phyloP scores from a whole-genome alignment of 2,888 invertebrate species.

The Apamea sordens region DNA sequence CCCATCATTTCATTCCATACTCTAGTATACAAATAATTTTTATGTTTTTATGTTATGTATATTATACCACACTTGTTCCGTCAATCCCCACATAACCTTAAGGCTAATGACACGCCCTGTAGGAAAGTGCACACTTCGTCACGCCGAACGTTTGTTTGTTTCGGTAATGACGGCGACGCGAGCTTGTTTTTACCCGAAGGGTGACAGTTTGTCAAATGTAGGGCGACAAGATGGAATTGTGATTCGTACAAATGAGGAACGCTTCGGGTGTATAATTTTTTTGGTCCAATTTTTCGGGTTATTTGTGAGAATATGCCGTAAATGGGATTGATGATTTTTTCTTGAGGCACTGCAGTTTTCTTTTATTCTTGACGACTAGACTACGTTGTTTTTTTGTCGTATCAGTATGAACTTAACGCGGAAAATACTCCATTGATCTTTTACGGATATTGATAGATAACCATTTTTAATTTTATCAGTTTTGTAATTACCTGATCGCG shows the following conservation, averaged over 20 bases:
- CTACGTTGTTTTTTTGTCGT: neutral
- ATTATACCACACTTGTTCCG: neutral
- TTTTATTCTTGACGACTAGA: conserved; percentile 9
- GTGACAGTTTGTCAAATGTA: conserved; percentile 27
- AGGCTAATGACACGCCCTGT: conserved; percentile 57
- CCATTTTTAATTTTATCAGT: neutral
- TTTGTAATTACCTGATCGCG: neutral
- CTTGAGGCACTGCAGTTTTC: neutral
- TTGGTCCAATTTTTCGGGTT: conserved; percentile 39
- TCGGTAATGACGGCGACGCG: conserved; percentile 52
- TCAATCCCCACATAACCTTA: conserved; percentile 2
- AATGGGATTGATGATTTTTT: conserved; percentile 1
- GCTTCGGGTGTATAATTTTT: conserved; percentile 41
- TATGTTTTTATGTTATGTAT: too few relatives aligned
- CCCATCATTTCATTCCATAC: too few relatives aligned
- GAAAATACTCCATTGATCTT: neutral
- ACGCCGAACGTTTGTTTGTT: conserved; percentile 61
- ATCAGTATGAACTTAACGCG: neutral
- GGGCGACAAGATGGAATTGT: conserved; percentile 33
- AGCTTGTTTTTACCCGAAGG: conserved; percentile 50
- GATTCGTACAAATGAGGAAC: conserved; percentile 54
- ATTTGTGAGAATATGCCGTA: conserved; percentile 19
- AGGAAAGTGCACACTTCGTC: conserved; percentile 63
- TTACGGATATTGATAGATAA: neutral
- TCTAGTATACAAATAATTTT: too few relatives aligned